Evolutionary conservation across 2,888 invertebrate genomes (phyloP).

Genomic region (Xestia ashworthii): DNA sequence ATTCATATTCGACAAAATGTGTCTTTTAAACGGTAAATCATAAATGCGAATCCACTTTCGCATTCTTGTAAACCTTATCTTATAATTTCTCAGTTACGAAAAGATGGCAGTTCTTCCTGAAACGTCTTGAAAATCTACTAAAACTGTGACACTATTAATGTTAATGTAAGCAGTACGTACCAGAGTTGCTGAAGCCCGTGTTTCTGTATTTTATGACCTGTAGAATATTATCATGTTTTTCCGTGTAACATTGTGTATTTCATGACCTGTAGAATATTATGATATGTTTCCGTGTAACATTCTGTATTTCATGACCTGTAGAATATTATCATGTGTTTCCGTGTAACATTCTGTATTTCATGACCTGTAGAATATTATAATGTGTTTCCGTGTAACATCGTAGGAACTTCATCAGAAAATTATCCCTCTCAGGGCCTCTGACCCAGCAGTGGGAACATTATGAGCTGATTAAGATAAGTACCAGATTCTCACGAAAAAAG

Average conservation of each 20-base stretch:
- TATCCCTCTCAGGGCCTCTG: not conserved
- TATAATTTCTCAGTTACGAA: slow-evolving; percentile 3
- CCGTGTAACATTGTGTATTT: slow-evolving; percentile 12
- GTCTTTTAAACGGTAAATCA: not conserved
- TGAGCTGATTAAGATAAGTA: not conserved
- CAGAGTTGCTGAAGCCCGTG: slow-evolving; percentile 28
- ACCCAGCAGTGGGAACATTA: not conserved
- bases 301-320: too few relatives aligned
- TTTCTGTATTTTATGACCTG: slow-evolving; percentile 43
- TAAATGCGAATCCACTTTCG: not conserved
- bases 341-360: too few relatives aligned
- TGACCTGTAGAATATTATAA: too few relatives aligned
- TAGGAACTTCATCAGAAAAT: slow-evolving; percentile 23
- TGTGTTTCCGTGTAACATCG: slow-evolving; percentile 32
- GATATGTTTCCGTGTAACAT: too few relatives aligned
- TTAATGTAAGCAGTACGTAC: slow-evolving; percentile 50
- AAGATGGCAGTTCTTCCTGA: not conserved
- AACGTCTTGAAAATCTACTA: slow-evolving; percentile 20
- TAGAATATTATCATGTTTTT: slow-evolving; percentile 24
- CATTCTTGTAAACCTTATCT: not conserved
- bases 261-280: too few relatives aligned
- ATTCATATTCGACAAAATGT: not conserved
- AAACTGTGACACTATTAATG: slow-evolving; percentile 36
- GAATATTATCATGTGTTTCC: too few relatives aligned
- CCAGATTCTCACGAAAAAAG: not conserved